These are phyloP conservation scores for Ceriagrion tenellum DNA, from an alignment of 2,888 invertebrate species.

Conservation along the genomic window DNA sequence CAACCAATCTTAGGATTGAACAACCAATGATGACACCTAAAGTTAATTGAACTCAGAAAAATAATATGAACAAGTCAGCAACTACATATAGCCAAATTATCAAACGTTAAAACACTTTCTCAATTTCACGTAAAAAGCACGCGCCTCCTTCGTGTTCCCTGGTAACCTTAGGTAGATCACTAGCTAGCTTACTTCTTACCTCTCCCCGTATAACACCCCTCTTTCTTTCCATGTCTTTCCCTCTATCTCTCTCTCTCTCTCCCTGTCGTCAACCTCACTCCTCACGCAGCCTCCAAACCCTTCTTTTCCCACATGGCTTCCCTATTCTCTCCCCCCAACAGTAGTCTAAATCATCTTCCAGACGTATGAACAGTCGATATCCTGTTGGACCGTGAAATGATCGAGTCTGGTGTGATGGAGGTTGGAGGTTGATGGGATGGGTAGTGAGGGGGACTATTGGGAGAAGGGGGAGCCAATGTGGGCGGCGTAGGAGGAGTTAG, in stretches of 20 bases:
- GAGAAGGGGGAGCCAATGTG: background rate
- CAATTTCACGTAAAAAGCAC: no score
- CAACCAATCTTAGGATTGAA: no score
- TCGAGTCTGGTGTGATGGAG: conserved; percentile 19
- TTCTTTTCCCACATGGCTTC: background rate
- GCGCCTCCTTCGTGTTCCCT: background rate
- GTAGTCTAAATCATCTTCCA: conserved; percentile 51
- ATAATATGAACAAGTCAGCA: no score
- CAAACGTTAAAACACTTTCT: no score
- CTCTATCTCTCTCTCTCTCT: background rate
- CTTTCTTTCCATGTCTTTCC: background rate
- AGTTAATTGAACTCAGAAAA: no score
- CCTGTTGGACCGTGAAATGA: conserved; percentile 47
- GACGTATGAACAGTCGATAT: conserved; percentile 52
- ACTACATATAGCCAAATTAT: no score
- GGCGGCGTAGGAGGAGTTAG: background rate
- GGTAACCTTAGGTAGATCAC: background rate
- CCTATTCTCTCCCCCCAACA: background rate
- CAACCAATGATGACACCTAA: no score
- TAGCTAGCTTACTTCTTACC: background rate
- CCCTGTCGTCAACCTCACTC: background rate
- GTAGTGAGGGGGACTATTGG: background rate
- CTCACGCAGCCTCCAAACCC: background rate
- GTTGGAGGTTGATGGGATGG: background rate
- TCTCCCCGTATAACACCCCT: background rate